These are phyloP conservation scores for Hyla sarda DNA, from an alignment of 2,113 vertebrate genomes.

Conservation along the genomic window DNA sequence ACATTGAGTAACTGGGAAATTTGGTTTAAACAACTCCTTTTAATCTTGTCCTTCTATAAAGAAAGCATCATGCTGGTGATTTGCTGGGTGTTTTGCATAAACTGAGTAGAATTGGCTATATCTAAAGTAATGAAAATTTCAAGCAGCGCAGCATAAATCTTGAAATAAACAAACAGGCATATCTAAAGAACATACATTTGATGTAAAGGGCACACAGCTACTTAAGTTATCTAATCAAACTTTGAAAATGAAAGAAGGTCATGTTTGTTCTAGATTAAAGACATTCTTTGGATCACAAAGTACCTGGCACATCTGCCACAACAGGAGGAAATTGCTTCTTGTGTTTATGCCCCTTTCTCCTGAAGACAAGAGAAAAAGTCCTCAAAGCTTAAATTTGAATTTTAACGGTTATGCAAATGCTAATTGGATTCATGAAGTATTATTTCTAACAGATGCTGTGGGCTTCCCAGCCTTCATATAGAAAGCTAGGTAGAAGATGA, in stretches of 20 bases:
- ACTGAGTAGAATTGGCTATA: conserved; percentile 5
- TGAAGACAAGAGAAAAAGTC: conserved; percentile 6
- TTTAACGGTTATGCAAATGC: conserved; percentile 48
- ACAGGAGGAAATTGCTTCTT: conserved; percentile 20
- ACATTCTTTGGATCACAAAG: conserved; percentile 33
- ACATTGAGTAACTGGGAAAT: neutral
- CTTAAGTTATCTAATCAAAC: conserved; percentile 34
- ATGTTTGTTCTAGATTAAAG: conserved; percentile 39
- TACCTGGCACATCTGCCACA: conserved; percentile 43
- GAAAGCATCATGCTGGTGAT: neutral
- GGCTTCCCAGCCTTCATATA: conserved; percentile 5
- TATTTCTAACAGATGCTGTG: conserved; percentile 41
- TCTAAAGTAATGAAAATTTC: conserved; percentile 10
- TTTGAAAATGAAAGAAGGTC: conserved; percentile 31
- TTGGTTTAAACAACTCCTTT: conserved; percentile 9
- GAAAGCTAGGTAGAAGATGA: conserved; percentile 24
- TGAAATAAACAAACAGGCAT: conserved; percentile 21
- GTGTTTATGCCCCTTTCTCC: conserved; percentile 27
- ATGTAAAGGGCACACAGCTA: conserved; percentile 43
- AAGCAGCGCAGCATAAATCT: conserved; percentile 23
- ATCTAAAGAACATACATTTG: conserved; percentile 40
- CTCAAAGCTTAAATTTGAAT: conserved; percentile 21
- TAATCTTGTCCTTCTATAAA: neutral
- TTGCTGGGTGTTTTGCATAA: conserved; percentile 21
- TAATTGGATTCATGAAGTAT: conserved; percentile 38